Base-by-base conservation (phyloP, 2,888 invertebrate genomes). In the Leptothorax acervorum region DNA sequence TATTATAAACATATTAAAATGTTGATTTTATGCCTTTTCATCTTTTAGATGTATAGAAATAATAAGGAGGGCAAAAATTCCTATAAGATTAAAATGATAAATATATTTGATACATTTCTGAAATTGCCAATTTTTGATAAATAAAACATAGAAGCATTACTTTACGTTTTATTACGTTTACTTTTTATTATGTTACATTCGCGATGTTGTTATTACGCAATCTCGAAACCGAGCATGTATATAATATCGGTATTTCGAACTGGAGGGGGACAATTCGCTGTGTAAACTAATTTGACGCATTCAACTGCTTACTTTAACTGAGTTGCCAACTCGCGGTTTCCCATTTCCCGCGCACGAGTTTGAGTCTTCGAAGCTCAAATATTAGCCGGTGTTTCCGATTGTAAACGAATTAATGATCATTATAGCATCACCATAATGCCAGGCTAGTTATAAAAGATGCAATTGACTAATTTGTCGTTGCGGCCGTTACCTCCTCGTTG, bases 371-470 rank as follows among this genome's bases (percentile, higher is more conserved):
- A 39, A 35, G 60, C 23, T 28, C 60, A 79, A 83, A 79, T 83
- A 83, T 83, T 79, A 78, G 82, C 39, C 60, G 79, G 66, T 78
- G 48, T 28, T 66, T 83, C 51, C 35, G 70, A 83, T 82, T 71
- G 83, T 71, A 70, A 81, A 79, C 45, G 82, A 53, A 71, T 82
- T 71, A 83, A 83, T 71, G 83, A 79, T 83, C 23, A 82, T 83
- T 62, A 70, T 51, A 23, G 28, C 66, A 68, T 48, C 60, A 31
- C 12, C 60, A 45, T 70, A 81, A 70, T 70, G 35, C 2, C 51
- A 15, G n/a, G 55, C 51, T 66, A 65, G 83, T 85, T 82, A 85
- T 89, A 90, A 86, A 90, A 87, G 82, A 86, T 88, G 88, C 86
- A 86, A 87, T 83, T 71, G 66, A 75, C 60, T 81, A 70, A 57